Percentiles rank a stretch among this genome's conserved stretches.
phyloP scores from a whole-genome alignment of 2,113 vertebrate genomes.

The Bagarius yarrelli region DNA sequence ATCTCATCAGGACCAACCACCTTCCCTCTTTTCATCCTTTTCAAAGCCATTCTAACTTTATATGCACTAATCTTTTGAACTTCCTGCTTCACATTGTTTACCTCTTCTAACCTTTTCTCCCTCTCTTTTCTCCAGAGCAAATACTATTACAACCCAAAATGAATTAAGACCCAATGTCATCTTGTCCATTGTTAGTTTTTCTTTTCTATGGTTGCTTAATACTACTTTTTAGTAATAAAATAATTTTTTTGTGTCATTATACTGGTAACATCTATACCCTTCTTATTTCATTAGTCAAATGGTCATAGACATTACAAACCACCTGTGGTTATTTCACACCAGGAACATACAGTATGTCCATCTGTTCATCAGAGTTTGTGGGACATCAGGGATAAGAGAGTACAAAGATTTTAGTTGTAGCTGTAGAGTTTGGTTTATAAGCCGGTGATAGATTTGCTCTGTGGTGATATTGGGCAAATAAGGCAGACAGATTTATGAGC shows the following conservation, averaged over 20 bases:
- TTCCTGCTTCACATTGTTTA: no score
- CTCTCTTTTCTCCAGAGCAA: neutral
- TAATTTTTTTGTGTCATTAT: neutral
- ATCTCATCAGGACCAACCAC: no score
- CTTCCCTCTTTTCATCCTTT: no score
- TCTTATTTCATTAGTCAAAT: neutral
- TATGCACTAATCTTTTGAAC: no score
- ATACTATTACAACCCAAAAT: neutral
- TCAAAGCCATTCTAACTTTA: no score
- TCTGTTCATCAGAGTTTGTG: neutral
- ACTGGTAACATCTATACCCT: neutral
- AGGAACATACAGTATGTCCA: neutral
- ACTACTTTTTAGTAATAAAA: neutral
- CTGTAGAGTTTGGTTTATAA: conserved; percentile 24
- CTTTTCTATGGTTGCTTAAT: neutral
- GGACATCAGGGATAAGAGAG: neutral
- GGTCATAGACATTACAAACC: neutral
- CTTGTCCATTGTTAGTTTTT: neutral
- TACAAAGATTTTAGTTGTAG: conserved; percentile 42
- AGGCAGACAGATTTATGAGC: conserved; percentile 11
- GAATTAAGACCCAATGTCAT: neutral
- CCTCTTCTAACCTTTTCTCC: no score
- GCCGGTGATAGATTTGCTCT: conserved; percentile 51
- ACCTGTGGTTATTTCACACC: neutral
- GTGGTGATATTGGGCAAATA: conserved; percentile 29